A percentile compares a stretch with the other conserved stretches of the same genome.
These are phyloP conservation scores for Scomberomorus guttatus DNA, from an alignment of 2,797 vertebrate species.

Conservation along the genomic window DNA sequence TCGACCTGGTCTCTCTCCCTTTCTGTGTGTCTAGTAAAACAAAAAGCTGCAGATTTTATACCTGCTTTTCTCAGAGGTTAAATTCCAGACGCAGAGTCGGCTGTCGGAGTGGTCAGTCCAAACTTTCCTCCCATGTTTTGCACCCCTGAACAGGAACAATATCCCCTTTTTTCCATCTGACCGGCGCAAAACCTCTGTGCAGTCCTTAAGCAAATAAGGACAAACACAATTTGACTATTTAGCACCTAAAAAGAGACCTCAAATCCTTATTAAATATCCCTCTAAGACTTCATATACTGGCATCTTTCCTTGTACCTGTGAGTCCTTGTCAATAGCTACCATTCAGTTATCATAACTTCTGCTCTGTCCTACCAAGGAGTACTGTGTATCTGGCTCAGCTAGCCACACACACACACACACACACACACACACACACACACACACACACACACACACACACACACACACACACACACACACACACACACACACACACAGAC, in stretches of 20 bases:
- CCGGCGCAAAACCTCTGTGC: background rate
- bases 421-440: slow-evolving; percentile 1
- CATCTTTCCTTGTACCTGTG: slow-evolving; percentile 17
- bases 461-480: slow-evolving; percentile 19
- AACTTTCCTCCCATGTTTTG: background rate
- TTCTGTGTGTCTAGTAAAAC: too few relatives aligned
- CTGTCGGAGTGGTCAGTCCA: background rate
- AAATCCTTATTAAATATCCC: background rate
- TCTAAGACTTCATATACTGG: slow-evolving; percentile 6
- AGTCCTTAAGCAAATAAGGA: background rate
- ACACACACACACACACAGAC: slow-evolving; percentile 4
- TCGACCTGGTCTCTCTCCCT: too few relatives aligned
- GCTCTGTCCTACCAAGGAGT: slow-evolving; percentile 28
- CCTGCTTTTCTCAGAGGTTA: too few relatives aligned
- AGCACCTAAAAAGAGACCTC: background rate
- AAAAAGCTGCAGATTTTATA: too few relatives aligned
- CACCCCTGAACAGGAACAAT: background rate
- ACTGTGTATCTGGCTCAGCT: slow-evolving; percentile 61
- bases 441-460: slow-evolving; percentile 14
- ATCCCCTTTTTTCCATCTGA: background rate
- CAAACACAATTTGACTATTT: background rate
- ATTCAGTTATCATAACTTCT: slow-evolving; percentile 53
- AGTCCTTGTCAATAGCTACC: slow-evolving; percentile 40
- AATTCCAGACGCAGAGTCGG: background rate
- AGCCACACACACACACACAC: slow-evolving; percentile 32